Percentiles rank a stretch among this genome's conserved stretches.
phyloP scores from a whole-genome alignment of 2,888 invertebrate genomes.

The Platycnemis pennipes region DNA sequence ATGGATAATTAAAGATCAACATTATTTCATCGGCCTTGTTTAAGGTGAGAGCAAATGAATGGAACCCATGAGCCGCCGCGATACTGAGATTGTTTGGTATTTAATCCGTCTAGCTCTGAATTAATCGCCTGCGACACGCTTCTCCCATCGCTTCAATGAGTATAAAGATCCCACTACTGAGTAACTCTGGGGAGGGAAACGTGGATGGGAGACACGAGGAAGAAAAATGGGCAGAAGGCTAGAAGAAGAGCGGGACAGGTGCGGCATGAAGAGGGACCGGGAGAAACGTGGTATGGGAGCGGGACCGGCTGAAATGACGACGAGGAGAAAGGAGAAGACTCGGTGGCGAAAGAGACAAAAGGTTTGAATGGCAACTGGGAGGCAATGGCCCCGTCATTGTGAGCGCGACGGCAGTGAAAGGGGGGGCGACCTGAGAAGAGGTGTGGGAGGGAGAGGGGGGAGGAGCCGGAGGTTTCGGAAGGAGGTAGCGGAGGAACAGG shows the following conservation, averaged over 20 bases:
- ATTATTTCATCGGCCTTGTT: no score
- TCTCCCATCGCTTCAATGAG: no score
- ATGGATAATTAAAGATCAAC: no score
- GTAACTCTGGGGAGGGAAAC: no score
- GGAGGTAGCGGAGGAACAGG: background rate
- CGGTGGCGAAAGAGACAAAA: background rate
- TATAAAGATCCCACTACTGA: no score
- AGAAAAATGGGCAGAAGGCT: background rate
- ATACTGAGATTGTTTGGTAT: no score
- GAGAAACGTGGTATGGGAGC: background rate
- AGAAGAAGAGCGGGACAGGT: background rate
- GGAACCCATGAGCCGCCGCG: no score
- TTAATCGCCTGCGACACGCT: no score
- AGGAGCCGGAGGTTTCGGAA: background rate
- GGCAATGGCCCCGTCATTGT: background rate
- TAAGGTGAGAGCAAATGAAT: no score
- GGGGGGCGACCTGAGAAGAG: background rate
- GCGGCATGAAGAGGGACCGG: background rate
- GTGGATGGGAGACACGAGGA: no score
- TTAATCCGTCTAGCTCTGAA: no score
- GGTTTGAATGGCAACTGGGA: background rate
- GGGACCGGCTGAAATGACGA: background rate
- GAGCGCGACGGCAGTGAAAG: conserved; percentile 3
- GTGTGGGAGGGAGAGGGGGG: background rate
- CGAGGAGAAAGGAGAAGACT: background rate